phyloP scores from a whole-genome alignment of 2,888 invertebrate species.

The Nomada ruficornis region DNA sequence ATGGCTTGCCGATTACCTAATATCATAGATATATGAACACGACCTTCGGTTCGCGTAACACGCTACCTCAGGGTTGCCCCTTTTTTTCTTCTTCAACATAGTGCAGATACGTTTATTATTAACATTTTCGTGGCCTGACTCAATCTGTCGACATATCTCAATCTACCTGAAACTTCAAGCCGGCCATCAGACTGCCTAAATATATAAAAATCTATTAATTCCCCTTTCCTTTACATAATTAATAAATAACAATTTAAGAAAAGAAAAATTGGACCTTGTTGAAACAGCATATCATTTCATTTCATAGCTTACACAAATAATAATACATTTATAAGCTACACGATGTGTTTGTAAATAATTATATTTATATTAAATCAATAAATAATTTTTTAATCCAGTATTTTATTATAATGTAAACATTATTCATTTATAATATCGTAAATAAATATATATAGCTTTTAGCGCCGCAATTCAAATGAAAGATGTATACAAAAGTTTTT shows the following conservation, averaged over 20 bases:
- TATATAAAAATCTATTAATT: background rate
- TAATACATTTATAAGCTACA: too few relatives aligned
- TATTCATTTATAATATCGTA: too few relatives aligned
- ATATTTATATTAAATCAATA: too few relatives aligned
- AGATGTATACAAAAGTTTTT: too few relatives aligned
- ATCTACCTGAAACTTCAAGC: constrained; percentile 8
- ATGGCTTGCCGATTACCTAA: constrained; percentile 75
- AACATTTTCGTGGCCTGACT: constrained; percentile 28
- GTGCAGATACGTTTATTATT: constrained; percentile 46
- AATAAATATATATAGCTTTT: too few relatives aligned
- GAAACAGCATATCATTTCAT: background rate
- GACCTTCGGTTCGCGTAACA: constrained; percentile 73
- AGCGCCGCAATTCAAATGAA: too few relatives aligned
- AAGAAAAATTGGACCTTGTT: background rate
- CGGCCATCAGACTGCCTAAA: background rate
- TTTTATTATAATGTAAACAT: too few relatives aligned
- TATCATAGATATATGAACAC: constrained; percentile 49
- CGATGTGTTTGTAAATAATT: too few relatives aligned
- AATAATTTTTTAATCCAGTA: too few relatives aligned
- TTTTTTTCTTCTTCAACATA: constrained; percentile 26
- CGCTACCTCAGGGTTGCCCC: constrained; percentile 70
- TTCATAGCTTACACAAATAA: background rate
- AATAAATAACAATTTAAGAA: background rate
- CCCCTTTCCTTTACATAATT: constrained; percentile 6
- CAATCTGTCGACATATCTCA: constrained; percentile 3